Evolutionary conservation across 2,888 invertebrate species (phyloP).

Genomic region (Fabriciana adippe): DNA sequence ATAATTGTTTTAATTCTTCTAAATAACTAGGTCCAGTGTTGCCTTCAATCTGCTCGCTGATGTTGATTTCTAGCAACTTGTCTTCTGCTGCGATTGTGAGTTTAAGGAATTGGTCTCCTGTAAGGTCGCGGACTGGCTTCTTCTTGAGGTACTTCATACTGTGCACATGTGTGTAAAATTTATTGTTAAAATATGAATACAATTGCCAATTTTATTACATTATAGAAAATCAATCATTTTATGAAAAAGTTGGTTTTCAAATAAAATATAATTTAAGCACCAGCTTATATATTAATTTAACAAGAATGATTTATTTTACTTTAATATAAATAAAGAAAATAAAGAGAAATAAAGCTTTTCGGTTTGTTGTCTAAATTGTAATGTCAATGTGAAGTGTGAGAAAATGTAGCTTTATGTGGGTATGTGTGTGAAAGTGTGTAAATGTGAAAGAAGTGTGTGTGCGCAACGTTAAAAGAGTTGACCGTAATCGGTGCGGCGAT

Average conservation of each 20-base stretch:
- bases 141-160: slow-evolving; percentile 94
- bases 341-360: too few relatives aligned
- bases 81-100: slow-evolving; percentile 91
- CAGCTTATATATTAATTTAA: too few relatives aligned
- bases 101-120: slow-evolving; percentile 95
- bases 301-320: slow-evolving; percentile 44
- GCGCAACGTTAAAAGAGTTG: too few relatives aligned
- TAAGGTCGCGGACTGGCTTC: slow-evolving; percentile 94
- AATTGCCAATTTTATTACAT: too few relatives aligned
- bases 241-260: background rate
- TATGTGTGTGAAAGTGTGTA: too few relatives aligned
- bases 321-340: too few relatives aligned
- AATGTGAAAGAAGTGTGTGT: too few relatives aligned
- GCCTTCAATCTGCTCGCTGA: slow-evolving; percentile 90
- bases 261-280: background rate
- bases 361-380: too few relatives aligned
- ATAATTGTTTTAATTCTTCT: slow-evolving; percentile 94
- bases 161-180: slow-evolving; percentile 37
- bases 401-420: too few relatives aligned
- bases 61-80: slow-evolving; percentile 87
- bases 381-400: too few relatives aligned
- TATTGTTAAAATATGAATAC: too few relatives aligned
- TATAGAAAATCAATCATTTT: background rate
- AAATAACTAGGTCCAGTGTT: slow-evolving; percentile 89
- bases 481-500: background rate